phyloP scores from a whole-genome alignment of 2,797 vertebrate species.

The Apogon talboti region DNA sequence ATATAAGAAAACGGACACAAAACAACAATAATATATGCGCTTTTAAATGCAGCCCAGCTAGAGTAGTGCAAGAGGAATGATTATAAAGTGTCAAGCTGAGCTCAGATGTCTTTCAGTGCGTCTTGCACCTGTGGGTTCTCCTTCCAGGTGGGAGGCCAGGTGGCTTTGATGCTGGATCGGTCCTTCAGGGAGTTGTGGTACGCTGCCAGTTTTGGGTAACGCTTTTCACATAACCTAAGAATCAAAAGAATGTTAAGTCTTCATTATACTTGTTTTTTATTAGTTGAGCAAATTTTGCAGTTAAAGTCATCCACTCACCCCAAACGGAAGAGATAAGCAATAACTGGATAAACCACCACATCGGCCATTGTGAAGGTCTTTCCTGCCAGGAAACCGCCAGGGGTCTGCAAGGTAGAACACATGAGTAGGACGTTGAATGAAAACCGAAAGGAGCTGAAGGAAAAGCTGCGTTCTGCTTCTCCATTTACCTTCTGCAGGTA shows the following conservation, averaged over 20 bases:
- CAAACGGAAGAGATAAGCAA: conserved; percentile 71
- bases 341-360: conserved; percentile 72
- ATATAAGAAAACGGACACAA: too few relatives aligned
- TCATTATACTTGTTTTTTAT: not conserved
- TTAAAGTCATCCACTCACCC: conserved; percentile 64
- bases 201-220: conserved; percentile 72
- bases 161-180: conserved; percentile 79
- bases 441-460: not conserved
- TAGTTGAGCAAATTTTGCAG: not conserved
- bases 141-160: conserved; percentile 83
- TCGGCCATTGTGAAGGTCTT: conserved; percentile 77
- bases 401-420: conserved; percentile 42
- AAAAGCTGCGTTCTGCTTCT: not conserved
- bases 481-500: conserved; percentile 76
- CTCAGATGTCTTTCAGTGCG: conserved; percentile 76
- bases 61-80: too few relatives aligned
- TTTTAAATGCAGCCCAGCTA: too few relatives aligned
- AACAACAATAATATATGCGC: too few relatives aligned
- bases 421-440: not conserved
- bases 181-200: conserved; percentile 80
- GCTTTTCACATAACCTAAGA: conserved; percentile 71
- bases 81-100: too few relatives aligned
- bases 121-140: conserved; percentile 70
- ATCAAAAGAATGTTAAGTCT: not conserved
- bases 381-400: conserved; percentile 66